These are phyloP conservation scores for Agapornis roseicollis DNA, from an alignment of 2,113 vertebrate genomes.

Conservation along the genomic window DNA sequence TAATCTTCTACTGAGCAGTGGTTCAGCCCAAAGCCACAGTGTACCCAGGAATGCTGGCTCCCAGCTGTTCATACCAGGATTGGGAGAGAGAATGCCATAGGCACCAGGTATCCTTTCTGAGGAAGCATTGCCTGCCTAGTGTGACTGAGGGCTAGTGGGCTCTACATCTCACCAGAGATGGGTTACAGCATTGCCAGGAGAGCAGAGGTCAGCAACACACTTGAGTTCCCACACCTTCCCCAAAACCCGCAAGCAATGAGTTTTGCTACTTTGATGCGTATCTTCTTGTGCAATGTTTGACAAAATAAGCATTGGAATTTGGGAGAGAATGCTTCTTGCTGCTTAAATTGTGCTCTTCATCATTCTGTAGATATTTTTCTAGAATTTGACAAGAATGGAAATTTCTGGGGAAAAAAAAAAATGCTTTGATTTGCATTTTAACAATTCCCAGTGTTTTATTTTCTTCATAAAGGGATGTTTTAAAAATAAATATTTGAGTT, in stretches of 20 bases:
- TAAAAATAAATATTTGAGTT: not conserved
- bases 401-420: not conserved
- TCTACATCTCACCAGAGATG: not conserved
- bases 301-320: not conserved
- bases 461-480: not conserved
- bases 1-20: not conserved
- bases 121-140: not conserved
- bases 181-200: rapidly evolving
- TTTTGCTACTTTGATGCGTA: not conserved
- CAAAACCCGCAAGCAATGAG: not conserved
- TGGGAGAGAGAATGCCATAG: not conserved
- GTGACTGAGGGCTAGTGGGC: not conserved
- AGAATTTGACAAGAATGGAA: not conserved
- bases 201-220: not conserved
- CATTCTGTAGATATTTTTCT: not conserved
- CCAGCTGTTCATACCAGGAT: not conserved
- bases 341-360: not conserved
- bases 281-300: rapidly evolving
- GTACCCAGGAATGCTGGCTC: not conserved
- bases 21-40: not conserved
- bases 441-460: not conserved
- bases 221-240: rapidly evolving
- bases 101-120: not conserved
- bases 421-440: not conserved
- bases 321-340: not conserved